These are phyloP conservation scores for Listronotus bonariensis DNA, from an alignment of 1,140 invertebrate species.

Conservation along the genomic window DNA sequence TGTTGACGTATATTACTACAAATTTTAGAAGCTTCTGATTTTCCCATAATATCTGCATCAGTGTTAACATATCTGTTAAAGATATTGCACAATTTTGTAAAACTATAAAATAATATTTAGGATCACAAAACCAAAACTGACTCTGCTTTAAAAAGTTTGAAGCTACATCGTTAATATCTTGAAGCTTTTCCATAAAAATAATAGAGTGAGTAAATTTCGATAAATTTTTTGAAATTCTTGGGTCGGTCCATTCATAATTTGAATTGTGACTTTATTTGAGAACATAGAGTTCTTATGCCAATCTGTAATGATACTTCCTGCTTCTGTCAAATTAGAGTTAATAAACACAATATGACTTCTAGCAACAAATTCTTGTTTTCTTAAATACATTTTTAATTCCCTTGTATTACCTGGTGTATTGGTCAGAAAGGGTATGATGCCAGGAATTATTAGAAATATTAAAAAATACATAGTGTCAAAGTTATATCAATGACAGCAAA, in stretches of 20 bases:
- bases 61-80: not conserved
- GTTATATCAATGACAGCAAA: too few species aligned
- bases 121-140: slow-evolving; percentile 4
- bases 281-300: not conserved
- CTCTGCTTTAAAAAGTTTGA: slow-evolving; percentile 1
- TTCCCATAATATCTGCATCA: slow-evolving; percentile 4
- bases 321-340: slow-evolving; percentile 8
- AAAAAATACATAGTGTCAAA: too few species aligned
- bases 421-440: too few species aligned
- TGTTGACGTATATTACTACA: not conserved
- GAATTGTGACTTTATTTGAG: not conserved
- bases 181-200: slow-evolving; percentile 13
- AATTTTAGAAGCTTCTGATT: not conserved
- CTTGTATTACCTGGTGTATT: too few species aligned
- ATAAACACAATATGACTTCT: slow-evolving; percentile 6
- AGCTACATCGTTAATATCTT: not conserved
- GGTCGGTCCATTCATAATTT: slow-evolving; percentile 14
- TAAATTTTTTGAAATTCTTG: not conserved
- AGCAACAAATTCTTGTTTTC: not conserved
- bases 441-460: too few species aligned
- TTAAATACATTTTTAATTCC: not conserved
- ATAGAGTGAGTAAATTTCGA: slow-evolving; percentile 8
- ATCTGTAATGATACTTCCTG: not conserved
- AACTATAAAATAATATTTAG: slow-evolving; percentile 8
- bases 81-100: not conserved